These are phyloP conservation scores for Coptotermes formosanus DNA, from an alignment of 1,140 invertebrate species.

Conservation along the genomic window DNA sequence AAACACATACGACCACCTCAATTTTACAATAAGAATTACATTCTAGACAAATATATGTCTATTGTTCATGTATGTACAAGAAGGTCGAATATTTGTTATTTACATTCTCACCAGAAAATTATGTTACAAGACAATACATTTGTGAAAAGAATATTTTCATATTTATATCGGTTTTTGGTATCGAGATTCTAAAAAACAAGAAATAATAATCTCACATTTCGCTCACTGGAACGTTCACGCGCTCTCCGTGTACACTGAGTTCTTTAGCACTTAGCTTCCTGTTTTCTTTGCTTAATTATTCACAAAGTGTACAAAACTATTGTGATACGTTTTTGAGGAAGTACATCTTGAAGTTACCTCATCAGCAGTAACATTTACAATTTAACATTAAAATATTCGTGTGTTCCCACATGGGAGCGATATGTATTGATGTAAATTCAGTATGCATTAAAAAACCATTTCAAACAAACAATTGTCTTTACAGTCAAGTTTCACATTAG, in stretches of 20 bases:
- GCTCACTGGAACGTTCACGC: background rate
- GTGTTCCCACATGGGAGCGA: background rate
- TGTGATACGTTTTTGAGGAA: constrained; percentile 21
- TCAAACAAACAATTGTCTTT: background rate
- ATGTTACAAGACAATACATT: background rate
- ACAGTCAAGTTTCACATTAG: background rate
- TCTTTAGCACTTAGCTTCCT: background rate
- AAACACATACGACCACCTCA: constrained; percentile 19
- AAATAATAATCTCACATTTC: background rate
- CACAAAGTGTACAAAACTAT: constrained; percentile 32
- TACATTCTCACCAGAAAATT: constrained; percentile 19
- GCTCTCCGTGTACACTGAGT: background rate
- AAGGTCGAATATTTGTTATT: background rate
- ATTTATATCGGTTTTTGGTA: background rate
- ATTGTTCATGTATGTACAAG: background rate
- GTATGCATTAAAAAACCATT: background rate
- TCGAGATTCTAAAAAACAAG: constrained; percentile 1
- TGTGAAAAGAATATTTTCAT: background rate
- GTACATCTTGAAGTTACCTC: background rate
- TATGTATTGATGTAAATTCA: background rate
- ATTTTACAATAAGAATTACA: background rate
- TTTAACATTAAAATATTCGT: background rate
- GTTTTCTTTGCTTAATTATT: background rate
- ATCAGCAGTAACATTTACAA: background rate
- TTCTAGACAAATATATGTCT: background rate